Evolutionary conservation across 2,797 vertebrate genomes (phyloP), one percentile per base, ranked within the genome.

Genomic region (Phyllotis vaccarum): DNA sequence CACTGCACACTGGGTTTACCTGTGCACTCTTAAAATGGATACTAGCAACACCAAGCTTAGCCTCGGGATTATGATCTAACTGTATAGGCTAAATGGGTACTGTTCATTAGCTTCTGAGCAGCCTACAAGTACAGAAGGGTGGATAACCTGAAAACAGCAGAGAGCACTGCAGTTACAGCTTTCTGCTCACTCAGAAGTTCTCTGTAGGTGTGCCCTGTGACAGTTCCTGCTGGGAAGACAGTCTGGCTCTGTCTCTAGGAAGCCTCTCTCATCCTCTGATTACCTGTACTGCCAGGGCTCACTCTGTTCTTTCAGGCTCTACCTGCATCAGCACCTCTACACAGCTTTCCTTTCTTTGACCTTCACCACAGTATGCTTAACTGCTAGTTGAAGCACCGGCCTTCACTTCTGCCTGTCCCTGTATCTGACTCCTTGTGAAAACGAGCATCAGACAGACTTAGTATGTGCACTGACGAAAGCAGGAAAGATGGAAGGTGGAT

Each of bases 31-130:
- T 70, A 68, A 64, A 70, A 86, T 70, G 60, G 79, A 91, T 49
- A 49, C 17, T 75, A 6, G 46, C 31, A 87, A 5, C 16, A 12
- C 56, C 34, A 22, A 40, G 54, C 60, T 74, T 31, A 31, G 34
- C 66, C 62, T 68, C 34, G 40, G 43, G 34, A 91, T 83, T 95
- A 62, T 90, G 46, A 96, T 58, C 89, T 95, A 79, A 82, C 3
- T 86, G 83, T 86, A 1, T 37, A 43, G 46, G 29, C 9, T 74
- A 56, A 76, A 54, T 27, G 56, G 60, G 79, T 31, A 49, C 62
- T 40, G 14, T 66, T 31, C 46, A 66, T 66, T 31, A 89, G 29
- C 90, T 80, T 80, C 49, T 90, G 68, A 92, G 37, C 68, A 91
- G 91, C 56, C 68, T 2, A 24, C n/a, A 86, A 86, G 87, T 54